phyloP scores from a whole-genome alignment of 2,113 vertebrate species.

The Colinus virginianus region DNA sequence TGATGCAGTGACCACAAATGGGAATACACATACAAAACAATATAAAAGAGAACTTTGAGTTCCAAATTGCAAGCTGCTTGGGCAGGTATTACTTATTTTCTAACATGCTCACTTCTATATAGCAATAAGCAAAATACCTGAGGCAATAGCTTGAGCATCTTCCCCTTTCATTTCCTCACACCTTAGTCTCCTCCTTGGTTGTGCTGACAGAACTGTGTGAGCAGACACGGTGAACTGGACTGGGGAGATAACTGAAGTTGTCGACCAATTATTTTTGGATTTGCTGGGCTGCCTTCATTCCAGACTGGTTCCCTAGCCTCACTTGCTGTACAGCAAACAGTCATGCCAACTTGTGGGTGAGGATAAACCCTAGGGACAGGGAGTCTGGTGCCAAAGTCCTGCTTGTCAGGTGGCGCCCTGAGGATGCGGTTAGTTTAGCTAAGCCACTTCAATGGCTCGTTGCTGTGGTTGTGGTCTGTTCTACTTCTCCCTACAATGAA shows the following conservation, averaged over 20 bases:
- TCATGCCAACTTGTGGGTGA: background rate
- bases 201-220: background rate
- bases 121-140: background rate
- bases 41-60: background rate
- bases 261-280: background rate
- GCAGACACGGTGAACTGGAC: background rate
- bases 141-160: background rate
- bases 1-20: background rate
- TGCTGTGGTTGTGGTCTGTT: background rate
- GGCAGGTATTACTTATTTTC: background rate
- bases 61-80: background rate
- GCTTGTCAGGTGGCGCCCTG: background rate
- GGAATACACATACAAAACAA: background rate
- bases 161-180: background rate
- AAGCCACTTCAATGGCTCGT: background rate
- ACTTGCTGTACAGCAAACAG: background rate
- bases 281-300: background rate
- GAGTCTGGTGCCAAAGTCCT: background rate
- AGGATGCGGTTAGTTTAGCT: background rate
- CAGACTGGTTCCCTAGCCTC: background rate
- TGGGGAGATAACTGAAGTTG: background rate
- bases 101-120: background rate
- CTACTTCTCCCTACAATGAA: background rate
- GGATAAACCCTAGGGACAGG: background rate
- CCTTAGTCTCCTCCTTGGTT: background rate